A percentile compares a stretch with the other conserved stretches of the same genome.
phyloP scores from a whole-genome alignment of 2,113 vertebrate species.

The Lycaon pictus region DNA sequence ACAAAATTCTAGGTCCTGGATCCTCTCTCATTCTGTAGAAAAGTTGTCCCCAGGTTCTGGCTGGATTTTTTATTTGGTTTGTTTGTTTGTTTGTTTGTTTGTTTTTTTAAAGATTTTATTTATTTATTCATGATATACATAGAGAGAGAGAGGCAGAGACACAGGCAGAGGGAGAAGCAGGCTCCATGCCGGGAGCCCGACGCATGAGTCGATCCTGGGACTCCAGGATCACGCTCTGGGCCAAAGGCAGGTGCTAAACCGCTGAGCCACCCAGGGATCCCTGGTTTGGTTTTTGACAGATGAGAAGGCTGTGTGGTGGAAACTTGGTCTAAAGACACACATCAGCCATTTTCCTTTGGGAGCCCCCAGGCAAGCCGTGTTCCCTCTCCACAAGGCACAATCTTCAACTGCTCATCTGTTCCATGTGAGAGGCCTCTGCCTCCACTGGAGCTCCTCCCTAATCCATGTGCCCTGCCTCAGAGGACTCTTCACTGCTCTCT shows the following conservation, averaged over 20 bases:
- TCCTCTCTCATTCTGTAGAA: neutral
- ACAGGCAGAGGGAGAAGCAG: too few relatives aligned
- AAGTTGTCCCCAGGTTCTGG: neutral
- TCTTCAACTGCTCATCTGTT: neutral
- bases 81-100: neutral
- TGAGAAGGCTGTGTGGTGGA: neutral
- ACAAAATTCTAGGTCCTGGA: neutral
- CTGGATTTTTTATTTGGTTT: neutral
- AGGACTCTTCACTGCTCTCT: neutral
- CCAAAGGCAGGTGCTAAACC: too few relatives aligned
- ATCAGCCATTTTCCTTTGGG: neutral
- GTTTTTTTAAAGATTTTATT: too few relatives aligned
- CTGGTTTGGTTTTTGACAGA: neutral
- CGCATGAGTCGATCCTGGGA: too few relatives aligned
- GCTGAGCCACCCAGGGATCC: too few relatives aligned
- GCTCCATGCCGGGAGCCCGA: too few relatives aligned
- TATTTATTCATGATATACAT: too few relatives aligned
- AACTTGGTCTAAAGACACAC: neutral
- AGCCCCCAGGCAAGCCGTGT: fast-evolving
- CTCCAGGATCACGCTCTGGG: too few relatives aligned
- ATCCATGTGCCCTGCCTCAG: neutral
- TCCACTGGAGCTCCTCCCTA: neutral
- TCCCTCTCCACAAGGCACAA: too few relatives aligned
- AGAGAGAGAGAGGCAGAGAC: too few relatives aligned
- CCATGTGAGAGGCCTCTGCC: fast-evolving